Percentiles rank a stretch among this genome's conserved stretches.
phyloP scores from a whole-genome alignment of 2,113 vertebrate species.

The Otus sunia region DNA sequence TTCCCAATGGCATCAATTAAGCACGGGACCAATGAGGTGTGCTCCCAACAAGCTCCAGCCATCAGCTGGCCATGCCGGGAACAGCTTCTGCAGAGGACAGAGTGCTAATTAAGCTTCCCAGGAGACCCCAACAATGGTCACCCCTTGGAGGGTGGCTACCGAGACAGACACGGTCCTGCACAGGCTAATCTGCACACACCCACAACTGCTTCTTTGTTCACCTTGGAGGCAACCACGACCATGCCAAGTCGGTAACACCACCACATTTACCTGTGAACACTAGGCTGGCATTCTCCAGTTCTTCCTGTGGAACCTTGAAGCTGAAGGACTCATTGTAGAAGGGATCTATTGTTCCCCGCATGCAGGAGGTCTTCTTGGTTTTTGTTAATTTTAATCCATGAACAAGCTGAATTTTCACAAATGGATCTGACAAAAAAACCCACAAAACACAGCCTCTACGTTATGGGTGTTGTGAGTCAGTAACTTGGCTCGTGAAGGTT shows the following conservation, averaged over 20 bases:
- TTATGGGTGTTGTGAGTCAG: fast-evolving
- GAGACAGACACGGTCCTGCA: background rate
- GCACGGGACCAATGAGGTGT: fast-evolving
- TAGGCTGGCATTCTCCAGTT: slow-evolving; percentile 86
- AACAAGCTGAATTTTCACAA: slow-evolving; percentile 90
- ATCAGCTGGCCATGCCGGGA: background rate
- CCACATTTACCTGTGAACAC: slow-evolving; percentile 84
- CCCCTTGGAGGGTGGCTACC: background rate
- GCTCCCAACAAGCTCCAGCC: background rate
- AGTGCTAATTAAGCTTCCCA: background rate
- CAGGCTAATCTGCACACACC: background rate
- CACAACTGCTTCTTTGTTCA: background rate
- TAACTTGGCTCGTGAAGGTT: fast-evolving
- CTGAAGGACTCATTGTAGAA: slow-evolving; percentile 92
- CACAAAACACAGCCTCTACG: background rate
- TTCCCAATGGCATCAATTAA: background rate
- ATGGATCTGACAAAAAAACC: slow-evolving; percentile 79
- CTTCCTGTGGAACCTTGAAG: slow-evolving; percentile 87
- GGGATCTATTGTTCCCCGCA: slow-evolving; percentile 87
- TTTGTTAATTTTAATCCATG: slow-evolving; percentile 87
- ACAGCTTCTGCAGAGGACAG: background rate
- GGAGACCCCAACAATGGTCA: fast-evolving
- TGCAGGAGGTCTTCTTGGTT: slow-evolving; percentile 89
- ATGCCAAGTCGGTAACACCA: fast-evolving
- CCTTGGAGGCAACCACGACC: fast-evolving